Conservation (phyloP, 2,797 vertebrate species). For the Notoglanidium macrostoma region DNA sequence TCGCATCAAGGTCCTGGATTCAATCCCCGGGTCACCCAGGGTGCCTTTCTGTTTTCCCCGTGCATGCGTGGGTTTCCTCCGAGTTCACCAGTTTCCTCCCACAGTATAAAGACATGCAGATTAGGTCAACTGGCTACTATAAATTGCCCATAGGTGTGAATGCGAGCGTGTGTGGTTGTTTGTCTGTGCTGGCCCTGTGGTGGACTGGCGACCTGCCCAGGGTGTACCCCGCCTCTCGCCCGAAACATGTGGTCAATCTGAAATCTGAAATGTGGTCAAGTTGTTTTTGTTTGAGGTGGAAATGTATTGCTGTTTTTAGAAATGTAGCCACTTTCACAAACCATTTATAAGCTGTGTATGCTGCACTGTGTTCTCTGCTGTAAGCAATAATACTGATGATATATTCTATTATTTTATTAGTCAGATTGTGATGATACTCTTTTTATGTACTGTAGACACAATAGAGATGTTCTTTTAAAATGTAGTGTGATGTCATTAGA, state of each 20-base stretch:
- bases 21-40: too few species aligned
- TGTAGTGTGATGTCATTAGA: neutral
- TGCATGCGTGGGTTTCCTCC: too few species aligned
- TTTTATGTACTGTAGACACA: constrained; percentile 12
- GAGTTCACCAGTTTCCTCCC: too few species aligned
- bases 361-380: neutral
- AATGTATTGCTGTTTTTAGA: neutral
- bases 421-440: neutral
- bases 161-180: too few species aligned
- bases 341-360: constrained; percentile 34
- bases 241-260: neutral
- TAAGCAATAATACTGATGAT: constrained; percentile 8
- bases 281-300: neutral
- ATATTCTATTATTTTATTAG: neutral
- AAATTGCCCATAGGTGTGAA: too few species aligned
- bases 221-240: too few species aligned
- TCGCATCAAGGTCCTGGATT: too few species aligned
- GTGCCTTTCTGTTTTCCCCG: too few species aligned
- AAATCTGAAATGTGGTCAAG: neutral
- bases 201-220: too few species aligned
- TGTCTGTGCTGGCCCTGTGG: too few species aligned
- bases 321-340: constrained; percentile 12
- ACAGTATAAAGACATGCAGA: too few species aligned
- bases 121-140: too few species aligned
- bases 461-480: neutral